Base-by-base conservation (phyloP, 2,797 vertebrate species). In the Acipenser transmontanus region DNA sequence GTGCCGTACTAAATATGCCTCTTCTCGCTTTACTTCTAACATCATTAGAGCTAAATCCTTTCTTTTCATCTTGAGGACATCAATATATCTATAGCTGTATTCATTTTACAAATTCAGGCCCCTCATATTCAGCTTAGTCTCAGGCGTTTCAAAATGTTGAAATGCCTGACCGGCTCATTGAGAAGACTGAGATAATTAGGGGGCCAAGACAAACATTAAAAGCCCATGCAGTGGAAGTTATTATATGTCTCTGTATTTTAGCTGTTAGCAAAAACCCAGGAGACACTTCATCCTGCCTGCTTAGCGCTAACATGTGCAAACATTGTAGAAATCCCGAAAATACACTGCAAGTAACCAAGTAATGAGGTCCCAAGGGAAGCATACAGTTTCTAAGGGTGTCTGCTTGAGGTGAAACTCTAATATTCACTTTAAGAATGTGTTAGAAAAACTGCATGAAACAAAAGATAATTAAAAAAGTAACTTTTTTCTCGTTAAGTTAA, bases 301-400 rank as follows among this genome's bases (percentile, higher is more conserved):
- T 81, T 81, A 82, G 84, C 77, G 78, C 80, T 78, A 76, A 83
- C 79, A 89, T 85, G 80, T 85, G 87, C 88, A 85, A 78, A 81
- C 82, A 80, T 75, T 69, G 82, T 85, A 79, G 84, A 88, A 88
- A 77, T 83, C 47, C 78, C 77, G 70, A 76, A 81, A 82, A 82
- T 84, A 74, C 71, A 81, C 74, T 78, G 68, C 75, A 82, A 80
- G 34, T 34, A 34, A 34, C 34, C 34, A 34, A 34, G 81, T 91
- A 90, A 91, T 88, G 85, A 91, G 88, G 74, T 88, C 89, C 81
- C 86, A 47, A 57, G 84, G 83, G 88, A 81, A 66, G 10, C 34
- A 67, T 62, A 76, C 84, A 85, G 81, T 87, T 84, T 84, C 77
- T 80, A 76, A 71, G 81, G 73, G 78, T 84, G 82, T 81, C 80